Percentiles rank a stretch among this genome's conserved stretches.
These are phyloP conservation scores for Apodemus sylvaticus DNA, from an alignment of 2,113 vertebrate species.

Conservation along the genomic window DNA sequence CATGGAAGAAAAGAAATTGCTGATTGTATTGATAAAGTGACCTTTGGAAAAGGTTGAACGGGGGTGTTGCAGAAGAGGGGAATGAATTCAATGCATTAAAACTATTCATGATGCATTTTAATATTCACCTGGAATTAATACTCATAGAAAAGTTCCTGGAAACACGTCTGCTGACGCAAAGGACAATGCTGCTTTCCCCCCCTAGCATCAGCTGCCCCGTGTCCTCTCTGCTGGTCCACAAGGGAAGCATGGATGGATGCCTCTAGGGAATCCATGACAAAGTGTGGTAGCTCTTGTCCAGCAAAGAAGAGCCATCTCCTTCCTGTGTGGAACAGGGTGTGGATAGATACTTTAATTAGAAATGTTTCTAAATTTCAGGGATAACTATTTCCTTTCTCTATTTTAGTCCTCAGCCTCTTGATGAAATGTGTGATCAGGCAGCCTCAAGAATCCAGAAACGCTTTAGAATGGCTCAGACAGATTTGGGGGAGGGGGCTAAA, in stretches of 20 bases:
- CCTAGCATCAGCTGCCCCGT: neutral
- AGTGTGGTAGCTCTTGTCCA: conserved; percentile 54
- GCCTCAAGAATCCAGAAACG: conserved; percentile 75
- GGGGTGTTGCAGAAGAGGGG: neutral
- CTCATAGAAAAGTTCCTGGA: neutral
- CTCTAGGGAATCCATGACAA: conserved; percentile 42
- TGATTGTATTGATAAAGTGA: conserved; percentile 49
- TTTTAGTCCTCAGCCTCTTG: conserved; percentile 69
- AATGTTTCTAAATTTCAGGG: conserved; percentile 65
- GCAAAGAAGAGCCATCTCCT: conserved; percentile 61
- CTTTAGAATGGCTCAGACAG: conserved; percentile 76
- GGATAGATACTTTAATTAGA: conserved; percentile 77
- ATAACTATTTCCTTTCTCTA: conserved; percentile 75
- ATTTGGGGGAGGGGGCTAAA: conserved; percentile 62
- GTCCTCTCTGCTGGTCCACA: neutral
- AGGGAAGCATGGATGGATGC: neutral
- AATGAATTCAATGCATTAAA: neutral
- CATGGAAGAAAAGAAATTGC: conserved; percentile 48
- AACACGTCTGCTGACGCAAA: neutral
- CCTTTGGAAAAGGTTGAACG: neutral
- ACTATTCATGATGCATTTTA: conserved; percentile 44
- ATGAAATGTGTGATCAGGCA: conserved; percentile 52
- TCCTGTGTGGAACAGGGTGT: conserved; percentile 59
- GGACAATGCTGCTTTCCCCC: neutral
- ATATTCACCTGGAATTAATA: conserved; percentile 32